Evolutionary conservation across 2,888 invertebrate species (phyloP).

Genomic region (Portevinia maculata): DNA sequence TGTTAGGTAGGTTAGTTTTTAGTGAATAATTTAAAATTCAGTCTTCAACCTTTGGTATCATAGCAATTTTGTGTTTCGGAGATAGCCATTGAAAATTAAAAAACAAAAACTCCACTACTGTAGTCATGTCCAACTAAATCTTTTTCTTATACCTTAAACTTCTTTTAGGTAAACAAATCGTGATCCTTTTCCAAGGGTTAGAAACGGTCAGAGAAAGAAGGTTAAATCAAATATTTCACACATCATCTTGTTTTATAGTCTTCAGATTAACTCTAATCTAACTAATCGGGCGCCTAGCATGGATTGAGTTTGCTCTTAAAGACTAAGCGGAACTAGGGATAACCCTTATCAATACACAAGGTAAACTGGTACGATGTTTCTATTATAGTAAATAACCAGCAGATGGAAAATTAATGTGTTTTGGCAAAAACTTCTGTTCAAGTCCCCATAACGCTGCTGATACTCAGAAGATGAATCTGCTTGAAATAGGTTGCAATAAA

Average conservation of each 20-base stretch:
- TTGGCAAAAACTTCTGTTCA: slow-evolving; percentile 27
- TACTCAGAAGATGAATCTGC: slow-evolving; percentile 44
- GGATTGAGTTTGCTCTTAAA: slow-evolving; percentile 25
- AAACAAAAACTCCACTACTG: too few relatives aligned
- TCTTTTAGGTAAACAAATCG: too few relatives aligned
- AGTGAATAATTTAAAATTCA: too few relatives aligned
- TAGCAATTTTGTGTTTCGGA: too few relatives aligned
- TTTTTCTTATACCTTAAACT: too few relatives aligned
- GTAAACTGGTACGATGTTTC: slow-evolving; percentile 9
- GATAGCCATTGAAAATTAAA: too few relatives aligned
- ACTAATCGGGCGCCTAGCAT: neutral
- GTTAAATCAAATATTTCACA: slow-evolving; percentile 37
- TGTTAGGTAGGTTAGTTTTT: too few relatives aligned
- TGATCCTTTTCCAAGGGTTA: too few relatives aligned
- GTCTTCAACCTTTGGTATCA: too few relatives aligned
- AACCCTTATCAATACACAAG: slow-evolving; percentile 11
- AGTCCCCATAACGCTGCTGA: slow-evolving; percentile 21
- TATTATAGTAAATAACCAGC: slow-evolving; percentile 58
- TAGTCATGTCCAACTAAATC: too few relatives aligned
- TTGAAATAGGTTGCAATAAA: slow-evolving; percentile 64
- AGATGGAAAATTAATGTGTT: slow-evolving; percentile 65
- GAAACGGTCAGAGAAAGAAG: neutral
- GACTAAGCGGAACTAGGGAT: slow-evolving; percentile 49
- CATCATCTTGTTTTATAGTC: slow-evolving; percentile 33
- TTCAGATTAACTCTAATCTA: slow-evolving; percentile 29